Conservation (phyloP, 92 coral and sea anemone genomes). For the Parazoanthus swiftii region DNA sequence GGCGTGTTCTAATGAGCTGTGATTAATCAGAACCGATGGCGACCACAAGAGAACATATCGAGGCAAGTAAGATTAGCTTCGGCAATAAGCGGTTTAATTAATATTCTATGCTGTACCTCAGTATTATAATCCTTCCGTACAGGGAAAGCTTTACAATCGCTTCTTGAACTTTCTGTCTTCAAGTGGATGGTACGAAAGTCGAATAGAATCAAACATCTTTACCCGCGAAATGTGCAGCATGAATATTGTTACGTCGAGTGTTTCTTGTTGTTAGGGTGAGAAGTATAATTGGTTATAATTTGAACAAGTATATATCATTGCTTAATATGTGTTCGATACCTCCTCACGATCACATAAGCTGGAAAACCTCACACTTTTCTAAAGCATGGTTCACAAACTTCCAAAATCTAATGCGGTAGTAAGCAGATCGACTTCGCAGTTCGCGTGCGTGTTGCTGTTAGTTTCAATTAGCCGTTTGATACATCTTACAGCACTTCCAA, state of each 20-base stretch:
- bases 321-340: background rate
- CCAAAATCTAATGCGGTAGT: background rate
- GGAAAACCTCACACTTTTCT: background rate
- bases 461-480: background rate
- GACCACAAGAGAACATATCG: slow-evolving; percentile 15
- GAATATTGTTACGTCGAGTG: background rate
- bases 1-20: slow-evolving; percentile 19
- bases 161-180: background rate
- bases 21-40: slow-evolving; percentile 25
- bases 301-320: background rate
- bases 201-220: background rate
- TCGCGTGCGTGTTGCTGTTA: background rate
- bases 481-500: background rate
- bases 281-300: slow-evolving; percentile 29
- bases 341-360: background rate
- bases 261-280: slow-evolving; percentile 37
- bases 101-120: slow-evolving; percentile 18
- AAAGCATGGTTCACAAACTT: background rate
- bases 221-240: slow-evolving; percentile 18
- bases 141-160: slow-evolving; percentile 15
- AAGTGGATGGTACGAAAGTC: background rate
- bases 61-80: slow-evolving; percentile 21
- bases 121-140: slow-evolving; percentile 23
- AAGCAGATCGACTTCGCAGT: background rate
- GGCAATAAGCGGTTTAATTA: slow-evolving; percentile 4